Evolutionary conservation across 1,140 invertebrate species (phyloP).

Genomic region (Drosophila cardini): DNA sequence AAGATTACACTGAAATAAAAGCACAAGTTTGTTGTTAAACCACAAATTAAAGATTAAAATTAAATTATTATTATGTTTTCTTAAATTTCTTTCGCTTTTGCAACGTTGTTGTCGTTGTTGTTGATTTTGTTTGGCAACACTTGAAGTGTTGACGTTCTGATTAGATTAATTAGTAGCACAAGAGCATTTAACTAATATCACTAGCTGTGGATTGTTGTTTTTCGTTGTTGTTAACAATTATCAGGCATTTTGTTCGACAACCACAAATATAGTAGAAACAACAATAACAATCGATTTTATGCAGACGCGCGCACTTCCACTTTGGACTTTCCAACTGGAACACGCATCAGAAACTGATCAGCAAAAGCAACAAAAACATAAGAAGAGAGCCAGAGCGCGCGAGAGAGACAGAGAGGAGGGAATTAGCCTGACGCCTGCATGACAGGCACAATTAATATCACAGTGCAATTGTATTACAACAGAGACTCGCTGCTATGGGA

Average conservation of each 20-base stretch:
- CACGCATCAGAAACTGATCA: constrained; percentile 56
- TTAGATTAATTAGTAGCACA: constrained; percentile 65
- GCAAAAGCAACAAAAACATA: constrained; percentile 5
- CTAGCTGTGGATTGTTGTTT: constrained; percentile 13
- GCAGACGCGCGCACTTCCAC: constrained; percentile 50
- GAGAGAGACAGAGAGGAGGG: constrained; percentile 18
- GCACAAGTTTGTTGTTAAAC: constrained; percentile 22
- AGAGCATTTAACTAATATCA: constrained; percentile 39
- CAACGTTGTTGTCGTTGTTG: constrained; percentile 8
- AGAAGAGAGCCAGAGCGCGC: constrained; percentile 20
- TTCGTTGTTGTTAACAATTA: constrained; percentile 48
- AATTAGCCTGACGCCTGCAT: constrained; percentile 29
- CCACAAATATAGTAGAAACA: constrained; percentile 27
- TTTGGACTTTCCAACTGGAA: constrained; percentile 71
- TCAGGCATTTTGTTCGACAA: constrained; percentile 62
- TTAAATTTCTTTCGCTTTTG: constrained; percentile 2
- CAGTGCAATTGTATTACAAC: constrained; percentile 51
- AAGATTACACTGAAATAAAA: constrained; percentile 56
- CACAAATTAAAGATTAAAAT: constrained; percentile 40
- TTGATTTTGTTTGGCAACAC: constrained; percentile 27
- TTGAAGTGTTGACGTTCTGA: constrained; percentile 53
- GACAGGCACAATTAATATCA: constrained; percentile 44
- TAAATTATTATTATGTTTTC: constrained; percentile 32
- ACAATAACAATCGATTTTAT: constrained; percentile 42
- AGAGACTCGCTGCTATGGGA: constrained; percentile 60